Evolutionary conservation across 2,113 vertebrate genomes (phyloP), one percentile per base, ranked within the genome.

Genomic region (Phaethornis superciliosus): DNA sequence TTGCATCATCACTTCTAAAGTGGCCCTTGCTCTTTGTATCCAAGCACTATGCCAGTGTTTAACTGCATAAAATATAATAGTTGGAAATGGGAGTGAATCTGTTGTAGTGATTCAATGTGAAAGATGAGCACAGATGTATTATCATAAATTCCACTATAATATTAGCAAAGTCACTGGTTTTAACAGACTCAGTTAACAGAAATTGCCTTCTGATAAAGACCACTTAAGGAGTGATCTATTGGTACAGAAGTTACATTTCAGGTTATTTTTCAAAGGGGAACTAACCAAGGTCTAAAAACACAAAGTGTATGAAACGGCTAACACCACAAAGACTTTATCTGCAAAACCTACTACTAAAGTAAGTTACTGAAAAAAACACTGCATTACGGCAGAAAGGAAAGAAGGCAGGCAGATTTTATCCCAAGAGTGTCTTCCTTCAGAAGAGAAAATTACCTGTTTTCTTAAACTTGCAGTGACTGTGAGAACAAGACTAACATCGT

Each of bases 401-500:
- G 40, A 19, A 42, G 28, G 4, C 2, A 7, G 46, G 10, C 77
- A 82, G 47, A 51, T 59, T 74, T 90, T 65, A 72, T 72, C 26
- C 32, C 12, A 42, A 2, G 10, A 68, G 8, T 23, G 24, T 83
- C 75, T 42, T 24, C 33, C 42, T 79, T 88, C 8, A 77, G 71
- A 37, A 18, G 8, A 23, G 37, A 59, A 81, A 83, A 59, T 42
- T 6, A 69, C 42, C 22, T 96, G 40, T 71, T 93, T 88, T 65
- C 42, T 52, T 76, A 46, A 68, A 88, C 49, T 64, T 93, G 58
- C 97, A 99, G 99, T 64, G 98, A 98, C 92, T 98, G 98, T 0
- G 99, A 99, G 91, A 98, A 98, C 97, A 99, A 99, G 97, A 98
- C 98, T 78, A 99, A 83, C 94, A 98, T 98, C 2, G 98, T 99